Evolutionary conservation across 2,797 vertebrate genomes (phyloP).

Genomic region (Geotria australis): DNA sequence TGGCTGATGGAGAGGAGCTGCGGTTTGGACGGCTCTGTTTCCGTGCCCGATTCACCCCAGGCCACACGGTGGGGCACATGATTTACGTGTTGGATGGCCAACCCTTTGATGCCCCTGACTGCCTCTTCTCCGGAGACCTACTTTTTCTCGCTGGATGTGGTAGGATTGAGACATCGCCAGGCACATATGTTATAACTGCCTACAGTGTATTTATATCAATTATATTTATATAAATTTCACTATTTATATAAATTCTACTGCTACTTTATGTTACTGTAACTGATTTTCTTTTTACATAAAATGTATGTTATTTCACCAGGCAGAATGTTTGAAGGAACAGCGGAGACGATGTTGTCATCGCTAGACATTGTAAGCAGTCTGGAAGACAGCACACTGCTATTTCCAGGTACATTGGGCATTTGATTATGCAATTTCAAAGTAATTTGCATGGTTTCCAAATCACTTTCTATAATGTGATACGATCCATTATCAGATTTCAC

Average conservation of each 20-base stretch:
- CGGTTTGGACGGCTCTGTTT: conserved; percentile 43
- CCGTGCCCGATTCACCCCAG: conserved; percentile 50
- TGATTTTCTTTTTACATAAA: too few species aligned
- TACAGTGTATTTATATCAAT: conserved; percentile 8
- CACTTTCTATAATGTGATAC: too few species aligned
- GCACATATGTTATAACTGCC: too few species aligned
- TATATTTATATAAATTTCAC: too few species aligned
- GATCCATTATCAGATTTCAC: too few species aligned
- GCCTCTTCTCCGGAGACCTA: conserved; percentile 82
- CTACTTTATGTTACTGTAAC: too few species aligned
- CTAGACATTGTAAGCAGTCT: conserved; percentile 43
- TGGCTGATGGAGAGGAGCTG: conserved; percentile 43
- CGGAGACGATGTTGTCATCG: conserved; percentile 63
- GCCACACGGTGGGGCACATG: conserved; percentile 82
- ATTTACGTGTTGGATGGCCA: conserved; percentile 55
- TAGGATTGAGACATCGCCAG: conserved; percentile 5
- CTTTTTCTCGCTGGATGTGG: conserved; percentile 88
- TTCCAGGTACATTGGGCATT: conserved; percentile 33
- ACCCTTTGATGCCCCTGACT: conserved; percentile 26
- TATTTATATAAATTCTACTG: too few species aligned
- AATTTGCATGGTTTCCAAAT: not conserved
- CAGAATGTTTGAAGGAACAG: conserved; percentile 62
- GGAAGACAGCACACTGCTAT: conserved; percentile 47
- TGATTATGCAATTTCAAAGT: not conserved
- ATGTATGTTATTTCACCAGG: conserved; percentile 14